A percentile compares a stretch with the other conserved stretches of the same genome.
Conservation (phyloP, 64 coral and sea anemone genomes). For the Porites australiensis region DNA sequence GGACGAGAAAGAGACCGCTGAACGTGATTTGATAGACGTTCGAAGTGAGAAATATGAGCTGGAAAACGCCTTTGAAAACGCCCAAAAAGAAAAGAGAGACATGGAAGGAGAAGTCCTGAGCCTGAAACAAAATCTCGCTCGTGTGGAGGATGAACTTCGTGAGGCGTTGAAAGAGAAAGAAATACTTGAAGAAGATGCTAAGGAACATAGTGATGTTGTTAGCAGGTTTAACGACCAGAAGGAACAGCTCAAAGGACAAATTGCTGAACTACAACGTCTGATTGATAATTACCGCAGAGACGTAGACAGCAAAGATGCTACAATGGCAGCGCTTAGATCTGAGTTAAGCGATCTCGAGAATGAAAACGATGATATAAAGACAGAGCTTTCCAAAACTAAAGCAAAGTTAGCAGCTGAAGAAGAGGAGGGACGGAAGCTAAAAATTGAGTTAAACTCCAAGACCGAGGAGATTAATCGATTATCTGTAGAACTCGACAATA, state of each 20-base stretch:
- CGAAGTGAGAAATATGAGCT: constrained; percentile 74
- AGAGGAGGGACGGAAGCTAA: constrained; percentile 76
- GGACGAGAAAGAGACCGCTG: constrained; percentile 73
- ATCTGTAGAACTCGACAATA: constrained; percentile 71
- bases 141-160: constrained; percentile 75
- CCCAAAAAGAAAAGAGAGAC: constrained; percentile 83
- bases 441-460: constrained; percentile 60
- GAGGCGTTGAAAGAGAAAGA: constrained; percentile 74
- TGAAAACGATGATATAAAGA: constrained; percentile 79
- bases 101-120: constrained; percentile 73
- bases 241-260: constrained; percentile 73
- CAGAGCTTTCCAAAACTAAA: constrained; percentile 79
- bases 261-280: constrained; percentile 79
- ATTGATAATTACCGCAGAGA: constrained; percentile 75
- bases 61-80: constrained; percentile 71
- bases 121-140: constrained; percentile 69
- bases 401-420: constrained; percentile 71
- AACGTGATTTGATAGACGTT: constrained; percentile 67
- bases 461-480: constrained; percentile 85
- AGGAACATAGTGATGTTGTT: constrained; percentile 74
- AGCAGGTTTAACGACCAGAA: constrained; percentile 85
- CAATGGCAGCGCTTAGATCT: constrained; percentile 71
- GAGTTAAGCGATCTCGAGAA: constrained; percentile 68
- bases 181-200: constrained; percentile 89
- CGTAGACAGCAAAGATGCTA: constrained; percentile 75